A percentile compares a stretch with the other conserved stretches of the same genome.
These are phyloP conservation scores for Lacanobia wlatinum DNA, from an alignment of 2,888 invertebrate genomes.

Conservation along the genomic window DNA sequence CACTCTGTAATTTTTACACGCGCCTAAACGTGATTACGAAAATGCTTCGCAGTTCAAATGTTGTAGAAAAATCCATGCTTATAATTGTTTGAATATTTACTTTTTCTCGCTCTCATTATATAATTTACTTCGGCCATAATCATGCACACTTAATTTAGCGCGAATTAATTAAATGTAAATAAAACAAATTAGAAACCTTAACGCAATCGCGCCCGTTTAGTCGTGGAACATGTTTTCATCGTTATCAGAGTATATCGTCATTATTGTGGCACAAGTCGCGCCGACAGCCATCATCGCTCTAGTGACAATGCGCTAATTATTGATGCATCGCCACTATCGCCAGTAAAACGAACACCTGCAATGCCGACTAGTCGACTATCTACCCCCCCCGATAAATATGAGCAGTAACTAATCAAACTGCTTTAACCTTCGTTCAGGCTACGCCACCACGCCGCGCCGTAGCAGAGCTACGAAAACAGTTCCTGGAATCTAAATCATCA, in stretches of 20 bases:
- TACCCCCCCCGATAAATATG: constrained; percentile 5
- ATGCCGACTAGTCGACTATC: neutral
- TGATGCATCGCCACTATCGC: constrained; percentile 26
- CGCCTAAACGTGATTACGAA: constrained; percentile 31
- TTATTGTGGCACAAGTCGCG: constrained; percentile 80
- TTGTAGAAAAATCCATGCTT: constrained; percentile 21
- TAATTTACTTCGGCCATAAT: constrained; percentile 11
- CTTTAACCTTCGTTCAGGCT: neutral
- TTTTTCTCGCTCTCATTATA: constrained; percentile 30
- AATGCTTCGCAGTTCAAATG: constrained; percentile 11
- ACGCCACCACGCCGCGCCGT: constrained; percentile 16
- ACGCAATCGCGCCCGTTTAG: constrained; percentile 56
- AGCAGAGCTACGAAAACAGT: constrained; percentile 2
- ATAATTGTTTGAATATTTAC: constrained; percentile 12
- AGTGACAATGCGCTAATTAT: constrained; percentile 61
- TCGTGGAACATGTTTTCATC: constrained; percentile 77
- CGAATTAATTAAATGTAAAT: constrained; percentile 49
- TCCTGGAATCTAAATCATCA: constrained; percentile 27
- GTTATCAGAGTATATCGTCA: constrained; percentile 88
- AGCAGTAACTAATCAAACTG: neutral
- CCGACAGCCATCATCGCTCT: constrained; percentile 79
- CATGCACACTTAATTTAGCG: constrained; percentile 11
- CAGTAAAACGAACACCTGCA: constrained; percentile 30
- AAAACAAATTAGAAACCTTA: constrained; percentile 58
- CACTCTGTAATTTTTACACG: constrained; percentile 23